phyloP scores from a whole-genome alignment of 2,888 invertebrate genomes.

The Hypselothyrea guttata region DNA sequence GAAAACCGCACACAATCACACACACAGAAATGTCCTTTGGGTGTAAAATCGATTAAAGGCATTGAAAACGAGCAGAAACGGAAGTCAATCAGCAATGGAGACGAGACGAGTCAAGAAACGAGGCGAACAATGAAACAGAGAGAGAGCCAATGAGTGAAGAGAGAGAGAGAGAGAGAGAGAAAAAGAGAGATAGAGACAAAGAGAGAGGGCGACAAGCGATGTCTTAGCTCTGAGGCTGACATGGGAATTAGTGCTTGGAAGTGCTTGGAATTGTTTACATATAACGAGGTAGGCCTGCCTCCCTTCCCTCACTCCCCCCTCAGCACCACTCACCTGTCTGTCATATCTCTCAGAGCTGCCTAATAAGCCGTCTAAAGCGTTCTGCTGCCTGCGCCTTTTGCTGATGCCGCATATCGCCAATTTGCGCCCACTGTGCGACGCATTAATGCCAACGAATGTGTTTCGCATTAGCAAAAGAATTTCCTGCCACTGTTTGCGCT shows the following conservation, averaged over 20 bases:
- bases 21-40: slow-evolving; percentile 76
- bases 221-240: slow-evolving; percentile 63
- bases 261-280: slow-evolving; percentile 49
- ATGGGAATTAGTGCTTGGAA: slow-evolving; percentile 72
- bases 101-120: slow-evolving; percentile 15
- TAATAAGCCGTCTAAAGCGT: slow-evolving; percentile 62
- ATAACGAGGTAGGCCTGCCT: slow-evolving; percentile 29
- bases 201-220: too few species aligned
- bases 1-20: slow-evolving; percentile 46
- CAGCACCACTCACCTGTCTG: slow-evolving; percentile 25
- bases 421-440: slow-evolving; percentile 60
- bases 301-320: too few species aligned
- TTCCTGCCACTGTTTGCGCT: slow-evolving; percentile 56
- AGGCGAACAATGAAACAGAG: too few species aligned
- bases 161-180: too few species aligned
- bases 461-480: slow-evolving; percentile 75
- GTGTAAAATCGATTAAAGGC: slow-evolving; percentile 80
- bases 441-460: slow-evolving; percentile 70
- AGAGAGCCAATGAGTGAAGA: too few species aligned
- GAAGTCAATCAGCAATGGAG: slow-evolving; percentile 75
- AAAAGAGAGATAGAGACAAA: too few species aligned
- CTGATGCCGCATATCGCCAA: slow-evolving; percentile 50
- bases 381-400: too few species aligned
- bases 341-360: slow-evolving; percentile 31
- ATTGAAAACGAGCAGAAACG: slow-evolving; percentile 54